A percentile compares a stretch with the other conserved stretches of the same genome.
phyloP scores from a whole-genome alignment of 2,113 vertebrate genomes.

The Triplophysa dalaica region DNA sequence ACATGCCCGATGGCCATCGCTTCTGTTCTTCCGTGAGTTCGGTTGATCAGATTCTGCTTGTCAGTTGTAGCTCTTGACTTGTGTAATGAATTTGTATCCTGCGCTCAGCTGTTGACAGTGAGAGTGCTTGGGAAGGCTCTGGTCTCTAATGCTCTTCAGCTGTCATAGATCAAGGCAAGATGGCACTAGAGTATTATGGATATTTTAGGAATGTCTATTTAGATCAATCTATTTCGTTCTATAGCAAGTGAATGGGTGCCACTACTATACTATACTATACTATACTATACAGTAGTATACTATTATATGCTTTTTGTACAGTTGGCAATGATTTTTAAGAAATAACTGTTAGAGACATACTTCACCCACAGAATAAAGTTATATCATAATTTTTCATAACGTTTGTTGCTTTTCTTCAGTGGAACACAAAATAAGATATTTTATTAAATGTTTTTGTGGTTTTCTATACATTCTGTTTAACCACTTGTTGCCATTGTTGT shows the following conservation, averaged over 20 bases:
- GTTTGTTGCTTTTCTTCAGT: no score
- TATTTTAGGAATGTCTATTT: conserved; percentile 29
- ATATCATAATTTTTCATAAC: no score
- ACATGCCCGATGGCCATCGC: background rate
- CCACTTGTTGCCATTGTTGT: no score
- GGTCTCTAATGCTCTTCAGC: conserved; percentile 46
- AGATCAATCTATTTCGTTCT: conserved; percentile 14
- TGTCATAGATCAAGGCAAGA: conserved; percentile 3
- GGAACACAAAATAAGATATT: no score
- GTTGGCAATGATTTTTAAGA: no score
- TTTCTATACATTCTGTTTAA: no score
- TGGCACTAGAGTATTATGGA: conserved; percentile 12
- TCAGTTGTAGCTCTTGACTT: background rate
- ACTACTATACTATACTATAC: no score
- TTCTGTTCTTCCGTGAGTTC: background rate
- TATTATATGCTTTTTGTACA: no score
- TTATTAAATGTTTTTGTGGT: no score
- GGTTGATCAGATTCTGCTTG: background rate
- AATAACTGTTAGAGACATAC: no score
- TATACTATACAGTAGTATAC: no score
- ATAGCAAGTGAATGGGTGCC: background rate
- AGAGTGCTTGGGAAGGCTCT: conserved; percentile 5
- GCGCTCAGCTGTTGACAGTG: conserved; percentile 49
- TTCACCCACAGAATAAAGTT: no score
- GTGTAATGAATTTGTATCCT: conserved; percentile 11